These are phyloP conservation scores for Apis florea DNA, from an alignment of 1,140 invertebrate species.

Conservation along the genomic window DNA sequence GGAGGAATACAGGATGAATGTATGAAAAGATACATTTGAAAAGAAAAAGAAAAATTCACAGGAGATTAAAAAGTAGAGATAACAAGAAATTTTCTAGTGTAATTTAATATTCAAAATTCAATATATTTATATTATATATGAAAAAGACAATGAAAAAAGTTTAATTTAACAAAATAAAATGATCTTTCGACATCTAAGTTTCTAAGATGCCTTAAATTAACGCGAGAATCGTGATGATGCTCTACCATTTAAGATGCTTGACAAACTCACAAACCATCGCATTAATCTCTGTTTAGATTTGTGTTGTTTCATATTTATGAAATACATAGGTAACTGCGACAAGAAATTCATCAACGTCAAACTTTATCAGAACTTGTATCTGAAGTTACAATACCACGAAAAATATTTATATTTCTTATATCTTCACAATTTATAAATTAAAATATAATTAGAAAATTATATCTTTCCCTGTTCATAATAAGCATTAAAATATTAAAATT, in stretches of 20 bases:
- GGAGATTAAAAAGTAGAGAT: background rate
- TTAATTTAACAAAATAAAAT: slow-evolving; percentile 25
- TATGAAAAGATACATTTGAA: background rate
- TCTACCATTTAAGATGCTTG: background rate
- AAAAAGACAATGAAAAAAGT: slow-evolving; percentile 33
- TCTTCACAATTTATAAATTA: too few relatives aligned
- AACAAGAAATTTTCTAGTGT: too few relatives aligned
- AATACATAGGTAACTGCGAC: background rate
- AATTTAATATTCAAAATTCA: too few relatives aligned
- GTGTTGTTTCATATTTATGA: background rate
- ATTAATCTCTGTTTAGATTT: background rate
- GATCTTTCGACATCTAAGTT: background rate
- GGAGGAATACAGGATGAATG: background rate
- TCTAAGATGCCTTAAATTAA: background rate
- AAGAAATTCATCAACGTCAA: background rate
- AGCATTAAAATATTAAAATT: too few relatives aligned
- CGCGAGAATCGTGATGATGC: background rate
- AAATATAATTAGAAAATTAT: too few relatives aligned
- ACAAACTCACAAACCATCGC: background rate
- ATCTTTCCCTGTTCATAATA: too few relatives aligned
- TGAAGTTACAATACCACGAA: too few relatives aligned
- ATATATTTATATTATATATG: background rate
- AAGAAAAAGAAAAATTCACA: background rate
- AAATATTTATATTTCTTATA: background rate
- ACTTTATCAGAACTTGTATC: background rate